Percentiles rank a stretch among this genome's conserved stretches.
phyloP scores from a whole-genome alignment of 2,888 invertebrate species.

The Doris montereyensis region DNA sequence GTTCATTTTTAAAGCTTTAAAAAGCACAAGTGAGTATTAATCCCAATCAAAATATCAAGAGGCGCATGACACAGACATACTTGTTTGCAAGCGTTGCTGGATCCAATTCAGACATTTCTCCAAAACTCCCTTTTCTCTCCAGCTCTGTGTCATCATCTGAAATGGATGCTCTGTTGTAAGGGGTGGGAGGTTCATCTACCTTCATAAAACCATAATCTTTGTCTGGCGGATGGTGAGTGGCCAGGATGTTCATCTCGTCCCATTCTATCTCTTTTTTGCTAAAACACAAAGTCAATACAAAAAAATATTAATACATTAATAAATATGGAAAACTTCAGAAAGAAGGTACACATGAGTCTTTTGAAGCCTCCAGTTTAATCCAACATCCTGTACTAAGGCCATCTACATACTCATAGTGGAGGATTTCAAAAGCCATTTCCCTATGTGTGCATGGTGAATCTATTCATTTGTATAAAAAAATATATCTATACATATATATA shows the following conservation, averaged over 20 bases:
- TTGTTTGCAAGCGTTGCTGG: constrained; percentile 52
- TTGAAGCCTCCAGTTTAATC: too few relatives aligned
- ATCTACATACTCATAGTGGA: too few relatives aligned
- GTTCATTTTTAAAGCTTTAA: too few relatives aligned
- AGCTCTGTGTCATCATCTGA: constrained; percentile 75
- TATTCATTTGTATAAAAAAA: too few relatives aligned
- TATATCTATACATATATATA: too few relatives aligned
- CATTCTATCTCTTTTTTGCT: constrained; percentile 67
- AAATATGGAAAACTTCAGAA: too few relatives aligned
- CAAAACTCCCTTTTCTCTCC: constrained; percentile 68
- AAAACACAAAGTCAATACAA: too few relatives aligned
- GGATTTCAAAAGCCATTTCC: too few relatives aligned
- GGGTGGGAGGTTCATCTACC: constrained; percentile 93
- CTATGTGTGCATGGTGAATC: too few relatives aligned
- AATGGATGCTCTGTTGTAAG: constrained; percentile 79
- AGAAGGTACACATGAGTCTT: too few relatives aligned
- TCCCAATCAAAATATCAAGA: background rate
- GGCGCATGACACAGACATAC: constrained; percentile 40
- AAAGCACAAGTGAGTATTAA: background rate
- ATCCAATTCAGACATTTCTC: constrained; percentile 48
- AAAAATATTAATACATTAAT: too few relatives aligned
- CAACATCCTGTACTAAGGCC: too few relatives aligned
- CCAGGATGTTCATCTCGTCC: constrained; percentile 99
- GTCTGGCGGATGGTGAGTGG: constrained; percentile 96
- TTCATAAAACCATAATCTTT: constrained; percentile 99